Conservation (phyloP, 2,113 vertebrate genomes). For the Bubo scandiacus region DNA sequence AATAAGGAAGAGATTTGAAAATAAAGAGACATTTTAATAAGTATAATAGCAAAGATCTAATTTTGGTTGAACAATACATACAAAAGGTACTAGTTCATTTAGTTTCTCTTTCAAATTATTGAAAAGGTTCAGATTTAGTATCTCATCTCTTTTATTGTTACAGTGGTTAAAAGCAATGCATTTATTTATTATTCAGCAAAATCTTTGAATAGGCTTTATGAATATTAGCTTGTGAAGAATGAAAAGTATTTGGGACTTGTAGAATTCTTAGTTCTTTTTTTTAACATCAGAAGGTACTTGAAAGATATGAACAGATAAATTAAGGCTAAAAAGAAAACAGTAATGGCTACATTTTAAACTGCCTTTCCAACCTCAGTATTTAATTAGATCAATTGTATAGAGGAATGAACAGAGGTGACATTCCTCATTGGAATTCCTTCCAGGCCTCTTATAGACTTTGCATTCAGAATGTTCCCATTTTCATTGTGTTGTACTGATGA, state of each 20-base stretch:
- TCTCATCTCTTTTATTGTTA: slow-evolving; percentile 70
- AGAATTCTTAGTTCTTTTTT: slow-evolving; percentile 73
- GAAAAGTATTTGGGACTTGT: slow-evolving; percentile 74
- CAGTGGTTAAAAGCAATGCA: slow-evolving; percentile 68
- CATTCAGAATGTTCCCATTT: slow-evolving; percentile 96
- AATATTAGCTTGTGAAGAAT: slow-evolving; percentile 77
- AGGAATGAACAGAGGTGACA: slow-evolving; percentile 91
- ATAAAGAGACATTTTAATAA: slow-evolving; percentile 85
- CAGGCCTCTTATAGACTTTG: slow-evolving; percentile 93
- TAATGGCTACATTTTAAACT: slow-evolving; percentile 86
- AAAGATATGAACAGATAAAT: slow-evolving; percentile 86
- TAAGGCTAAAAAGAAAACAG: slow-evolving; percentile 84
- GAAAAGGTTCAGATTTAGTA: slow-evolving; percentile 71
- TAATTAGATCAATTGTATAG: slow-evolving; percentile 93
- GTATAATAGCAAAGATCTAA: slow-evolving; percentile 81
- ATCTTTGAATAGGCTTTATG: slow-evolving; percentile 71
- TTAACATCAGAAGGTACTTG: slow-evolving; percentile 82
- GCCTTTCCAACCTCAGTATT: slow-evolving; percentile 87
- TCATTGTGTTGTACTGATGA: slow-evolving; percentile 97
- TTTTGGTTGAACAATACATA: slow-evolving; percentile 75
- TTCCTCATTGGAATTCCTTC: slow-evolving; percentile 94
- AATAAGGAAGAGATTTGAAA: slow-evolving; percentile 82
- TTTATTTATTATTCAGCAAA: slow-evolving; percentile 80
- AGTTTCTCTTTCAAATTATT: slow-evolving; percentile 74
- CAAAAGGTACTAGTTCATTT: slow-evolving; percentile 72